A percentile compares a stretch with the other conserved stretches of the same genome.
Evolutionary conservation across 2,797 vertebrate species (phyloP).

Genomic region (Bucorvus abyssinicus): DNA sequence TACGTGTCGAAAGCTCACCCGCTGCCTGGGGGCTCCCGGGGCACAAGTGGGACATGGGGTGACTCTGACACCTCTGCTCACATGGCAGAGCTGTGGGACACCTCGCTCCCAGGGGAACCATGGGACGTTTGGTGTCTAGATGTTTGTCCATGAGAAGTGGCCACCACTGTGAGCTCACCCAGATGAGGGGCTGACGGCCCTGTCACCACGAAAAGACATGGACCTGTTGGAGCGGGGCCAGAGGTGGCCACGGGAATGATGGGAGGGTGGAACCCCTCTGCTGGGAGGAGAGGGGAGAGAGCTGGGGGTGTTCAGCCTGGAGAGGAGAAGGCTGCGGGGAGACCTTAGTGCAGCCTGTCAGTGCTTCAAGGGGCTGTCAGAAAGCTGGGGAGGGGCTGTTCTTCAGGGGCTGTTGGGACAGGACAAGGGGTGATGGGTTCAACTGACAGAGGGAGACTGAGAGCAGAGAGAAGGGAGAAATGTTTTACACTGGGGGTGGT

Average conservation of each 20-base stretch:
- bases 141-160: background rate
- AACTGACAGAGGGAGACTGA: no score
- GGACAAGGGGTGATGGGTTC: background rate
- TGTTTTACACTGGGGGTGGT: background rate
- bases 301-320: background rate
- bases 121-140: rapidly evolving
- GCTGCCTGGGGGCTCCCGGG: rapidly evolving
- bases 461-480: no score
- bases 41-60: no score
- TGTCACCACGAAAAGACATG: no score
- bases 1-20: rapidly evolving
- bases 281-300: no score
- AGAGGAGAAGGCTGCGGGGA: background rate
- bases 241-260: no score
- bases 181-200: no score
- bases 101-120: rapidly evolving
- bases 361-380: no score
- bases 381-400: no score
- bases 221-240: no score
- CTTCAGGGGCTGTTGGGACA: background rate
- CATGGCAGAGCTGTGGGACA: rapidly evolving
- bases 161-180: rapidly evolving
- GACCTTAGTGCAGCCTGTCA: background rate
- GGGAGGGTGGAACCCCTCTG: no score
- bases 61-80: rapidly evolving